Evolutionary conservation across 2,888 invertebrate genomes (phyloP).

Genomic region (Fragum fragum): DNA sequence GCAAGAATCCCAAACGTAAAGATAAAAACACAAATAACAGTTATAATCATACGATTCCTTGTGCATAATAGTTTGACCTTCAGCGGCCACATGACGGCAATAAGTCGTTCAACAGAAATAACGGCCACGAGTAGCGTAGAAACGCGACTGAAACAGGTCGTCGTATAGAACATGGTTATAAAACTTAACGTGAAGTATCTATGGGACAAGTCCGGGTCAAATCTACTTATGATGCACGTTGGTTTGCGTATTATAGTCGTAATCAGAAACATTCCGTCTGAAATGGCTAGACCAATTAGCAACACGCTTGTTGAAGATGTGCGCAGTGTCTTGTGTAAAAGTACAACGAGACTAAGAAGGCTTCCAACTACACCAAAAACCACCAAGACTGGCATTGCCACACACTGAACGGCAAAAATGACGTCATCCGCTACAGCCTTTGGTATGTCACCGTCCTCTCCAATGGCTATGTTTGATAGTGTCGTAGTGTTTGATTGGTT

Average conservation of each 20-base stretch:
- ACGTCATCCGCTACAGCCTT: conserved; percentile 4
- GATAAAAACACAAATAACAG: conserved; percentile 40
- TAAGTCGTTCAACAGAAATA: conserved; percentile 49
- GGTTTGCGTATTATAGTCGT: conserved; percentile 37
- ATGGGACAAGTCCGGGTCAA: conserved; percentile 34
- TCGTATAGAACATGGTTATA: conserved; percentile 40
- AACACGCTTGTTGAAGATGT: conserved; percentile 26
- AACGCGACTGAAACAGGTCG: conserved; percentile 38
- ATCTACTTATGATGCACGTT: conserved; percentile 41
- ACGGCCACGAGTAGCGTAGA: conserved; percentile 45
- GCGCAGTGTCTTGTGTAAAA: conserved; percentile 23
- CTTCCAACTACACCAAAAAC: conserved; percentile 50
- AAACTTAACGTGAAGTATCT: conserved; percentile 34
- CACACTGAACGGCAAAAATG: conserved; percentile 39
- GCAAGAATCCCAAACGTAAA: conserved; percentile 27
- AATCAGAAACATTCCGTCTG: conserved; percentile 44
- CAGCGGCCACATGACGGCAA: conserved; percentile 55
- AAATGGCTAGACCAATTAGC: conserved; percentile 39
- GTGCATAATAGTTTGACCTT: conserved; percentile 43
- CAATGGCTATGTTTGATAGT: background rate
- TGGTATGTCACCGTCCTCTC: background rate
- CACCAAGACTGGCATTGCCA: conserved; percentile 48
- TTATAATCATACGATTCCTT: conserved; percentile 26
- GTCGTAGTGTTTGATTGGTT: background rate
- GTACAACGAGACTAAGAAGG: conserved; percentile 41